These are phyloP conservation scores for Hydrochoerus hydrochaeris DNA, from an alignment of 2,113 vertebrate species.

Conservation along the genomic window DNA sequence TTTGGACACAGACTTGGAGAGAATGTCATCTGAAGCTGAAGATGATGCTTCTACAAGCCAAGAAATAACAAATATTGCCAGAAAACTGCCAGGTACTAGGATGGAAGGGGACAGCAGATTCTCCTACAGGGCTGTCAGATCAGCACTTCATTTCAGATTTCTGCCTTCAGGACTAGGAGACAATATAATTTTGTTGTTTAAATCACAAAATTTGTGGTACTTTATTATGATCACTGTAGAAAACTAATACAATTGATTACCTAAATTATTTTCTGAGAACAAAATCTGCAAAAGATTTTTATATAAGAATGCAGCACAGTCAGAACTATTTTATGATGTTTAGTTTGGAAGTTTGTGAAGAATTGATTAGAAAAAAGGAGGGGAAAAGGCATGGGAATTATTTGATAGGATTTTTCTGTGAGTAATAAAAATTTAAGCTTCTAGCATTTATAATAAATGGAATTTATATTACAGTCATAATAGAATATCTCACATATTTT, in stretches of 20 bases:
- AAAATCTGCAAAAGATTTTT: not conserved
- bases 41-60: not conserved
- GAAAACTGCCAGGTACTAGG: not conserved
- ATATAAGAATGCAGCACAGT: not conserved
- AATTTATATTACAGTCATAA: not conserved
- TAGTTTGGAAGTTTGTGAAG: not conserved
- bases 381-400: not conserved
- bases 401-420: not conserved
- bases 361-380: not conserved
- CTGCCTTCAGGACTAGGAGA: not conserved
- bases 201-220: not conserved
- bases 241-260: slow-evolving; percentile 1
- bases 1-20: not conserved
- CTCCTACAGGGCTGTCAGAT: not conserved
- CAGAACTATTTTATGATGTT: not conserved
- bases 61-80: not conserved
- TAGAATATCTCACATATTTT: not conserved
- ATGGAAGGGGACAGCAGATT: not conserved
- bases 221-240: not conserved
- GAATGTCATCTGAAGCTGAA: not conserved
- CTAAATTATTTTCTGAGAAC: not conserved
- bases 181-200: not conserved
- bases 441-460: not conserved
- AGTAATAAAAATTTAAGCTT: not conserved
- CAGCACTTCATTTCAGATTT: not conserved